Conservation (phyloP, 92 coral and sea anemone genomes). For the Chrysogorgia sp. region DNA sequence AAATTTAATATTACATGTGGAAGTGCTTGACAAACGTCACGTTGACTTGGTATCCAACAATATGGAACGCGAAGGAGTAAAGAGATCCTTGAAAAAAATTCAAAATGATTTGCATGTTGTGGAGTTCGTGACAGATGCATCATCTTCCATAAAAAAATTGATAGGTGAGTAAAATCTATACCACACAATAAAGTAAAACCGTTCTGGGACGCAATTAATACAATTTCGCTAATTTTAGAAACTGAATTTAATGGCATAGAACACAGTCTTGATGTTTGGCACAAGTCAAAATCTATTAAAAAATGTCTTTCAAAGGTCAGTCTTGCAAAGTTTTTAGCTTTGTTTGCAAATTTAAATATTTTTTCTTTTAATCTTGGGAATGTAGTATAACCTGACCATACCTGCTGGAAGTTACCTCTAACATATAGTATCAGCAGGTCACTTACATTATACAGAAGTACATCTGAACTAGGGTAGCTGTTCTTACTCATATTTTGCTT, state of each 20-base stretch:
- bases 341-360: neutral
- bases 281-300: too few species aligned
- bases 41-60: conserved; percentile 44
- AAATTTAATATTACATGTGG: conserved; percentile 46
- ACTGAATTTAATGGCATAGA: neutral
- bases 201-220: neutral
- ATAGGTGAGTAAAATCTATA: conserved; percentile 26
- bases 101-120: conserved; percentile 36
- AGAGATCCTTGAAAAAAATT: conserved; percentile 32
- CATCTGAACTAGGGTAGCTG: too few species aligned
- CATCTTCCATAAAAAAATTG: conserved; percentile 46
- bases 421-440: too few species aligned
- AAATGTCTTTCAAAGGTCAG: neutral
- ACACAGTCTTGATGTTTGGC: conserved; percentile 14
- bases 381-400: too few species aligned
- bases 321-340: conserved; percentile 1
- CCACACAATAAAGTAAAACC: neutral
- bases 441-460: too few species aligned
- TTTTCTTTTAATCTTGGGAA: too few species aligned
- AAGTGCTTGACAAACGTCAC: conserved; percentile 54
- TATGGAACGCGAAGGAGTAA: conserved; percentile 52
- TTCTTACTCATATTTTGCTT: too few species aligned
- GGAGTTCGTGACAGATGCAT: conserved; percentile 63
- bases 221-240: neutral
- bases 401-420: too few species aligned